Base-by-base conservation (phyloP, 2,888 invertebrate genomes). In the Deilephila elpenor region DNA sequence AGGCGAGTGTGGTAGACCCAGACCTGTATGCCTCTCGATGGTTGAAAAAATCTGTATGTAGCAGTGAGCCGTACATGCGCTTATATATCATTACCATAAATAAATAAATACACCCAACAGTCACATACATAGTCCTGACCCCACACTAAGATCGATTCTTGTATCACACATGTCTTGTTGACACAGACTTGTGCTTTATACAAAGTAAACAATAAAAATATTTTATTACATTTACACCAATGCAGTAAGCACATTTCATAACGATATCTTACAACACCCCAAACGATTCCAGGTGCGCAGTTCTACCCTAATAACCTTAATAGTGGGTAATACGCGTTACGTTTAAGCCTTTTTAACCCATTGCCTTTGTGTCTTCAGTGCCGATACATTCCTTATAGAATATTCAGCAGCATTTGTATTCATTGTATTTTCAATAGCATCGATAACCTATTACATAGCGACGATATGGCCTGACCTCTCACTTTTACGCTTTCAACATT, bases 381-480 rank as follows among this genome's bases (percentile, higher is more conserved):
- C 17, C 51, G 25, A 44, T 51, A 67, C 67, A 25, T 67, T 17
- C 67, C 62, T 34, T 34, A 67, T 51, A 14, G 44, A 64, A 64
- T 64, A 64, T 64, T 64, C 64, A 64, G 44, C 3, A 44, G 44
- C 67, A 67, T 67, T 67, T 67, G 51, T 67, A 67, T 67, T 67
- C 64, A 64, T 20, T 64, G 64, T 44, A 14, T 20, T 64, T 64
- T 37, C 67, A 67, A 67, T 67, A 67, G 67, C 14, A 20, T 51
- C 64, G 20, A 67, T 67, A 67, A 51, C 67, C 67, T 67, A 67
- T 67, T 34, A 62, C 34, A 5, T n/a, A 0, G 19, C 56, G 56
- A 56, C 7, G 5, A n/a, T 37, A 67, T 67, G 51, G 17, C 67
- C 44, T 67, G 44, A 67, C 67, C 51, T 67, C 25, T 67, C 64